phyloP scores from a whole-genome alignment of 2,797 vertebrate genomes.

The Gymnocypris eckloni region DNA sequence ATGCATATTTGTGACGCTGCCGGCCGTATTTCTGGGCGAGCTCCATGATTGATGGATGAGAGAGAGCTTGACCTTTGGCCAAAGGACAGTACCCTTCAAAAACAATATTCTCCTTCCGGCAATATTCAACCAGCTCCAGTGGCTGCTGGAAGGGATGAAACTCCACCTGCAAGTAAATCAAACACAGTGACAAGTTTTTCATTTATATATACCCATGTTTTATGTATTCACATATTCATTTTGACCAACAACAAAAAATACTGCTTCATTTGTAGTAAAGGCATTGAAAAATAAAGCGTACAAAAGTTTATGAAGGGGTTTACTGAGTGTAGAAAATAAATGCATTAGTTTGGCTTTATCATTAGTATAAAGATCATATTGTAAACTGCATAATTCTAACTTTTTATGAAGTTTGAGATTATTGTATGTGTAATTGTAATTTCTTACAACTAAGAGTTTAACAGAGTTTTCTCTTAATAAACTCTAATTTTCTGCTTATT shows the following conservation, averaged over 20 bases:
- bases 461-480: too few species aligned
- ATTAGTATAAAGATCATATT: background rate
- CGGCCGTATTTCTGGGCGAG: slow-evolving; percentile 76
- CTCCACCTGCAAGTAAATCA: slow-evolving; percentile 72
- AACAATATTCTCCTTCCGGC: slow-evolving; percentile 74
- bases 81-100: slow-evolving; percentile 83
- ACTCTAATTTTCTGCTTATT: too few species aligned
- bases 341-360: background rate
- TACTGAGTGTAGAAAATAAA: background rate
- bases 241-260: background rate
- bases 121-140: slow-evolving; percentile 76
- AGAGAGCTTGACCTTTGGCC: slow-evolving; percentile 78
- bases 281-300: background rate
- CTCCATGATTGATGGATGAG: slow-evolving; percentile 71
- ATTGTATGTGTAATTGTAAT: too few species aligned
- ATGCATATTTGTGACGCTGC: slow-evolving; percentile 81
- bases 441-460: too few species aligned
- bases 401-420: too few species aligned
- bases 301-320: background rate
- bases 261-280: background rate
- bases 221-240: background rate
- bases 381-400: background rate
- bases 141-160: slow-evolving; percentile 85
- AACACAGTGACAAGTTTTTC: background rate
- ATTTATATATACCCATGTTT: background rate